A percentile compares a stretch with the other conserved stretches of the same genome.
These are phyloP conservation scores for Pseudocheirus occidentalis DNA, from an alignment of 2,797 vertebrate genomes.

Conservation along the genomic window DNA sequence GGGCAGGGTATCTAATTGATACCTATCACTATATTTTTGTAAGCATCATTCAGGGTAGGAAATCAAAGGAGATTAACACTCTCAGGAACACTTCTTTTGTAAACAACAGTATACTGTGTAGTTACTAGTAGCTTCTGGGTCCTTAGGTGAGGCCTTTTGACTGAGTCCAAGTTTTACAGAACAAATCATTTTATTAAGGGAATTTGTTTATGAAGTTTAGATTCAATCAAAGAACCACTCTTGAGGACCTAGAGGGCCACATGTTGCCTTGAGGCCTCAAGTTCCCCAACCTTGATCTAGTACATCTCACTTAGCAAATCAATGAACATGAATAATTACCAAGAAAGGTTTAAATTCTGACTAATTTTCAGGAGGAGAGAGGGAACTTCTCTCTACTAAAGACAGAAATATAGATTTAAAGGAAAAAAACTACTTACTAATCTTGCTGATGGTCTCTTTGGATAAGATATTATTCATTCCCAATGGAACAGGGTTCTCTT, in stretches of 20 bases:
- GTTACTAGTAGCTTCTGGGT: no score
- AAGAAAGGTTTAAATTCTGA: constrained; percentile 14
- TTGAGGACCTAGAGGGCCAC: no score
- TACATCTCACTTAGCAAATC: background rate
- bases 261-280: no score
- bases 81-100: background rate
- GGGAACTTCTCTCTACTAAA: background rate
- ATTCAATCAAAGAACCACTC: no score
- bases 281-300: background rate
- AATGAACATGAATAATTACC: background rate
- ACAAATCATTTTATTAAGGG: no score
- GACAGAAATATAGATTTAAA: background rate
- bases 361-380: constrained; percentile 10
- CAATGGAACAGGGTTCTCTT: background rate
- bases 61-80: background rate
- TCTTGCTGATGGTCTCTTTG: background rate
- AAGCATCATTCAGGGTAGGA: background rate
- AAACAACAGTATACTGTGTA: background rate
- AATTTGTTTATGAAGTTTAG: no score
- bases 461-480: background rate
- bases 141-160: no score
- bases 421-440: background rate
- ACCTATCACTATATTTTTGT: background rate
- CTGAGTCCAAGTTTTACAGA: no score
- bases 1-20: background rate